Percentiles rank a stretch among this genome's conserved stretches.
These are phyloP conservation scores for Philaethria dido DNA, from an alignment of 2,888 invertebrate species.

Conservation along the genomic window DNA sequence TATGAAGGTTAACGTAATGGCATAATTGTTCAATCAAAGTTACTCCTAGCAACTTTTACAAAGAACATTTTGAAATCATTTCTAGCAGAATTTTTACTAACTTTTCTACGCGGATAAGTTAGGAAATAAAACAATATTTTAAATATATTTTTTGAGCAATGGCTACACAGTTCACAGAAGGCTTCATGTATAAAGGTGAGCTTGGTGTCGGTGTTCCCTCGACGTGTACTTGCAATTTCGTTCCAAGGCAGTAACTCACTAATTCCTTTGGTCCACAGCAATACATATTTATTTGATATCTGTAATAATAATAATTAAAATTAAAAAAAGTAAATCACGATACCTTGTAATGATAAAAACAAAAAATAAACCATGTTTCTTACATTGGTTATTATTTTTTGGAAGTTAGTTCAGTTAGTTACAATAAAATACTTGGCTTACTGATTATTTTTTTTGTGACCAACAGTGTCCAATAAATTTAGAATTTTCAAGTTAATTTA, in stretches of 20 bases:
- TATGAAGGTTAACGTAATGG: slow-evolving; percentile 7
- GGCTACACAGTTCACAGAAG: slow-evolving; percentile 57
- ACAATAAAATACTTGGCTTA: too few relatives aligned
- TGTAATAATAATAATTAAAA: slow-evolving; percentile 48
- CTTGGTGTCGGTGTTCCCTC: slow-evolving; percentile 64
- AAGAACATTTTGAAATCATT: not conserved
- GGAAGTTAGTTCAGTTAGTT: too few relatives aligned
- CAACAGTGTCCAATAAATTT: too few relatives aligned
- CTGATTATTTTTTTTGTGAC: too few relatives aligned
- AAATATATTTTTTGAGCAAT: slow-evolving; percentile 43
- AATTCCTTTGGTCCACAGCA: slow-evolving; percentile 82
- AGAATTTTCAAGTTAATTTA: too few relatives aligned
- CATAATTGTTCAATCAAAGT: slow-evolving; percentile 26
- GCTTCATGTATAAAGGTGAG: slow-evolving; percentile 74
- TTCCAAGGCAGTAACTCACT: slow-evolving; percentile 68
- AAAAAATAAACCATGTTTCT: too few relatives aligned
- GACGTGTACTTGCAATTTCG: slow-evolving; percentile 66
- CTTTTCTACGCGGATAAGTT: not conserved
- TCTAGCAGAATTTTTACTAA: not conserved
- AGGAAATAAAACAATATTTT: not conserved
- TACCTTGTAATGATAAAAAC: too few relatives aligned
- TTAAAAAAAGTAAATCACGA: too few relatives aligned
- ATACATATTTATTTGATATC: slow-evolving; percentile 66
- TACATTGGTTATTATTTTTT: too few relatives aligned
- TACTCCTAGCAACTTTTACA: slow-evolving; percentile 12